These are phyloP conservation scores for Drosophila lacteicornis DNA, from an alignment of 1,140 invertebrate genomes.

Conservation along the genomic window DNA sequence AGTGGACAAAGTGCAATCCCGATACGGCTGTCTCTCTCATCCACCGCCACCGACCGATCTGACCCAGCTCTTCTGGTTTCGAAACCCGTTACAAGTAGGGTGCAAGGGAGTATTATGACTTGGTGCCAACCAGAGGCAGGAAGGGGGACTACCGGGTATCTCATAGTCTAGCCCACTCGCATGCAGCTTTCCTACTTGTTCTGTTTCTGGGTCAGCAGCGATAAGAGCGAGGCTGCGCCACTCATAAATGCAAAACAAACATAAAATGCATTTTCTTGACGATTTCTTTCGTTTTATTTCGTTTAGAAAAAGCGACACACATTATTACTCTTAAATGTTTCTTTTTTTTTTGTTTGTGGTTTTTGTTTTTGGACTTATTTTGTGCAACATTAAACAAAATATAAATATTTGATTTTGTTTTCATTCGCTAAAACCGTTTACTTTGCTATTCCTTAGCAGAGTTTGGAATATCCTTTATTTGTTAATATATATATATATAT, in stretches of 20 bases:
- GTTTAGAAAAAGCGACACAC: conserved; percentile 77
- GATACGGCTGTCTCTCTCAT: no score
- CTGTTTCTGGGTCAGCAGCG: conserved; percentile 1
- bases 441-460: conserved; percentile 5
- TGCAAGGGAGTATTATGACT: no score
- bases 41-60: no score
- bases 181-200: no score
- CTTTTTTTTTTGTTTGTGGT: neutral
- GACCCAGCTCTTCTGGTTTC: no score
- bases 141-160: no score
- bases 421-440: conserved; percentile 18
- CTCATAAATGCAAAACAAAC: neutral
- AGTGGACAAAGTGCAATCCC: no score
- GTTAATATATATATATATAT: neutral
- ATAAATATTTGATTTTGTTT: conserved; percentile 48
- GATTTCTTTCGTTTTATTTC: conserved; percentile 60
- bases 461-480: conserved; percentile 6
- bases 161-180: no score
- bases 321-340: conserved; percentile 33
- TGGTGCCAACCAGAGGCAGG: no score
- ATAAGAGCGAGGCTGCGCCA: neutral
- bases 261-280: conserved; percentile 6
- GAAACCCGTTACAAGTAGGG: no score
- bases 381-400: conserved; percentile 66
- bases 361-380: conserved; percentile 41